These are phyloP conservation scores for Graphium colonna DNA, from an alignment of 2,888 invertebrate species.

Conservation along the genomic window DNA sequence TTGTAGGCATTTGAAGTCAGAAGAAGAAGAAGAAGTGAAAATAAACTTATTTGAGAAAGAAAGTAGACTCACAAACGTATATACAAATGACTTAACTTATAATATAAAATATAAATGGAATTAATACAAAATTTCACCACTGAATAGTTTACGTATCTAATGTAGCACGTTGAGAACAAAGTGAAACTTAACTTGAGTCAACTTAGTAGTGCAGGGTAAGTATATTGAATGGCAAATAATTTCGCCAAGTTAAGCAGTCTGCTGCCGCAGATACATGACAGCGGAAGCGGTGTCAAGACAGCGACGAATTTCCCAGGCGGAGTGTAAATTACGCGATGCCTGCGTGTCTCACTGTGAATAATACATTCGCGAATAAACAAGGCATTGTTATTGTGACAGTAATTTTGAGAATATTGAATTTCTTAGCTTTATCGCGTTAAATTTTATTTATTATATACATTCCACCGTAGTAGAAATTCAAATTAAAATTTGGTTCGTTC, in stretches of 20 bases:
- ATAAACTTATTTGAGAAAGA: too few relatives aligned
- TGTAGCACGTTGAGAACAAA: neutral
- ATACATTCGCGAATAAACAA: slow-evolving; percentile 15
- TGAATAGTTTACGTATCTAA: neutral
- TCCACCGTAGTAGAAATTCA: too few relatives aligned
- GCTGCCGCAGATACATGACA: slow-evolving; percentile 12
- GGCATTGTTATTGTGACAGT: slow-evolving; percentile 7
- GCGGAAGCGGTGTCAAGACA: slow-evolving; percentile 18
- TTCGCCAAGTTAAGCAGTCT: slow-evolving; percentile 12
- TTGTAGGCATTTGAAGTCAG: too few relatives aligned
- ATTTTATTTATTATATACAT: too few relatives aligned
- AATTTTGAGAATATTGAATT: neutral
- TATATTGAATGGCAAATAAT: slow-evolving; percentile 18
- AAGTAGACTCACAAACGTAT: too few relatives aligned
- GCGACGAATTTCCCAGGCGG: slow-evolving; percentile 33
- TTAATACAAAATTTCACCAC: too few relatives aligned
- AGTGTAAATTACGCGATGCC: slow-evolving; percentile 27
- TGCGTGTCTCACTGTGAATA: slow-evolving; percentile 11
- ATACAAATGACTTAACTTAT: too few relatives aligned
- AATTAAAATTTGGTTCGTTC: too few relatives aligned
- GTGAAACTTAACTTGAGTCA: slow-evolving; percentile 5
- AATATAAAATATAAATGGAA: too few relatives aligned
- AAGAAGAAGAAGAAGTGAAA: too few relatives aligned
- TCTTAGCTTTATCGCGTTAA: too few relatives aligned
- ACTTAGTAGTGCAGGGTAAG: slow-evolving; percentile 1